Evolutionary conservation across 2,113 vertebrate genomes (phyloP).

Genomic region (Melanocharis versteri): DNA sequence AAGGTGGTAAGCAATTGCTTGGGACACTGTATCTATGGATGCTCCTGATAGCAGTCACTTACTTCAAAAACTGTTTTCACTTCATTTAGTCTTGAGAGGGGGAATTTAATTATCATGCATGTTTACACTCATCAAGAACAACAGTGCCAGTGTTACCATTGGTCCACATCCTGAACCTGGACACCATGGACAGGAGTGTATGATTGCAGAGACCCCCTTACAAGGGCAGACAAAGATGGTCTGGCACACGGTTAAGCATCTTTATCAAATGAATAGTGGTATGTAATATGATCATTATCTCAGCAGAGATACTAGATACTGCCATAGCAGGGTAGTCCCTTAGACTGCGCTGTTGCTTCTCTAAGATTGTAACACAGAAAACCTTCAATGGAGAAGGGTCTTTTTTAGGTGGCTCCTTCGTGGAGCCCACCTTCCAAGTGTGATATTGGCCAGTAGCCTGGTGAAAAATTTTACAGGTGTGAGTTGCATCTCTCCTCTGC

Average conservation of each 20-base stretch:
- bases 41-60: background rate
- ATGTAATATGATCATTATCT: background rate
- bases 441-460: background rate
- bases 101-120: background rate
- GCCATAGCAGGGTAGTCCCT: background rate
- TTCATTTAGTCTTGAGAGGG: background rate
- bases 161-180: background rate
- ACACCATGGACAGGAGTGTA: background rate
- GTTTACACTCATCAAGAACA: background rate
- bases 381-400: background rate
- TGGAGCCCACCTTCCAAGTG: background rate
- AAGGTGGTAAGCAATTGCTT: background rate
- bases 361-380: background rate
- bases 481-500: background rate
- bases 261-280: background rate
- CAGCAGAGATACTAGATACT: background rate
- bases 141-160: background rate
- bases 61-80: background rate
- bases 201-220: background rate
- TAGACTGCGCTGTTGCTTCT: background rate
- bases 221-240: background rate
- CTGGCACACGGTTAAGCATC: background rate
- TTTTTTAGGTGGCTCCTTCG: background rate
- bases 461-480: background rate
- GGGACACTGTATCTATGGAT: background rate